These are phyloP conservation scores for Drosophila tani DNA, from an alignment of 1,140 invertebrate species.

Conservation along the genomic window DNA sequence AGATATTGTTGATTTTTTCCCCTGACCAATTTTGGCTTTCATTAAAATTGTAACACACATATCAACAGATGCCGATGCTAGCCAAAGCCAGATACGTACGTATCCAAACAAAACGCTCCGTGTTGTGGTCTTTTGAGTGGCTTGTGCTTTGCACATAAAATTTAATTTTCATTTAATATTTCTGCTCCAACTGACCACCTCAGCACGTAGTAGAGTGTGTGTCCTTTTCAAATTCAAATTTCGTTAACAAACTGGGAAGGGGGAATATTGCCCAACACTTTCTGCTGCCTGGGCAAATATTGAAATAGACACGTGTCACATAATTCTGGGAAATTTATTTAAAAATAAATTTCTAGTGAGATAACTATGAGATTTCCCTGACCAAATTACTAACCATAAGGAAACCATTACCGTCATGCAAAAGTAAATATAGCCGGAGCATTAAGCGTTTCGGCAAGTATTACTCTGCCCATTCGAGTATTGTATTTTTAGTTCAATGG, in stretches of 20 bases:
- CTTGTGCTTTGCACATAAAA: slow-evolving; percentile 22
- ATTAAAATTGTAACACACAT: slow-evolving; percentile 59
- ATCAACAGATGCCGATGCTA: slow-evolving; percentile 22
- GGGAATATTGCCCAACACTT: neutral
- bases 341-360: neutral
- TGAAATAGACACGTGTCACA: slow-evolving; percentile 56
- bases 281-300: slow-evolving; percentile 33
- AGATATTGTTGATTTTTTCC: slow-evolving; percentile 40
- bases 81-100: slow-evolving; percentile 2
- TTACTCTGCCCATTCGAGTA: slow-evolving; percentile 10
- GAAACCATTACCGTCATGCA: neutral
- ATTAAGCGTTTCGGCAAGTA: slow-evolving; percentile 25
- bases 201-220: slow-evolving; percentile 22
- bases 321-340: slow-evolving; percentile 6
- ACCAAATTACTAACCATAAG: neutral
- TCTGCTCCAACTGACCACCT: slow-evolving; percentile 46
- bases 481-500: slow-evolving; percentile 56
- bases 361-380: neutral
- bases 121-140: slow-evolving; percentile 8
- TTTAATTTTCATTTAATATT: slow-evolving; percentile 53
- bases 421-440: slow-evolving; percentile 7
- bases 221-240: slow-evolving; percentile 27
- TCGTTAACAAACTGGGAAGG: slow-evolving; percentile 12
- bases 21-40: slow-evolving; percentile 51
- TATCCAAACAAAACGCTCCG: neutral